Evolutionary conservation across 30 jellyfish, hydroid and myxozoan genomes (phyloP), one percentile per base, ranked within the genome.

Genomic region (Cassiopea xamachana): DNA sequence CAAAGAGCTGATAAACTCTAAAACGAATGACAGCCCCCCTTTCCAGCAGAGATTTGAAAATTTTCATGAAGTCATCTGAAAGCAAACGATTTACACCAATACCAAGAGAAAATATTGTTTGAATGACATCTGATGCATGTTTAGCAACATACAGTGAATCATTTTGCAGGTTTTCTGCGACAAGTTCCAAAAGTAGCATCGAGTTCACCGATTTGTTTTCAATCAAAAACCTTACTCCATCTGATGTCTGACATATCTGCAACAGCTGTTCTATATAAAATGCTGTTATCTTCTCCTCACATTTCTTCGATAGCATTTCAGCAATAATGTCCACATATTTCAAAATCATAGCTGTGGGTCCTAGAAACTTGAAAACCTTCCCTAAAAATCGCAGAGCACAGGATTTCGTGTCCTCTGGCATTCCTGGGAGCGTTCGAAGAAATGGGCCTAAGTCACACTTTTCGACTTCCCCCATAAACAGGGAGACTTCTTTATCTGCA

Each of bases 1-100:
- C 90, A 82, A 94, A 94, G 10, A 94, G 67, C 69, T 94, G 98
- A 76, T 90, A 94, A 44, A 94, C 94, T 76, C 98, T 86, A 67
- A 90, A 94, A n/a, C 94, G 92, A 15, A 90, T 92, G 15, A 87
- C 72, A 61, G 97, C 86, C 88, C 82, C 73, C 51, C 82, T 85
- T 70, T 71, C 74, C 1, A 88, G 87, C 39, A 82, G 88, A 7
- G 58, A 48, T 43, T 16, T 69, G 60, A 84, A 82, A 62, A 84
- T 15, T 19, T 70, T 48, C 73, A 76, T 50, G 10, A 78, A 69
- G n/a, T 69, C 76, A 9, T 88, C 81, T 39, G 98, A 81, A 18
- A 93, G 79, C 55, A 83, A 62, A 48, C 67, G 69, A 16, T 69
- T 44, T 1, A 75, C 18, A 2, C 27, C 87, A 15, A 62, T 67